A percentile compares a stretch with the other conserved stretches of the same genome.
Conservation (phyloP, 1,140 invertebrate genomes). For the Diachasmimorpha longicaudata region DNA sequence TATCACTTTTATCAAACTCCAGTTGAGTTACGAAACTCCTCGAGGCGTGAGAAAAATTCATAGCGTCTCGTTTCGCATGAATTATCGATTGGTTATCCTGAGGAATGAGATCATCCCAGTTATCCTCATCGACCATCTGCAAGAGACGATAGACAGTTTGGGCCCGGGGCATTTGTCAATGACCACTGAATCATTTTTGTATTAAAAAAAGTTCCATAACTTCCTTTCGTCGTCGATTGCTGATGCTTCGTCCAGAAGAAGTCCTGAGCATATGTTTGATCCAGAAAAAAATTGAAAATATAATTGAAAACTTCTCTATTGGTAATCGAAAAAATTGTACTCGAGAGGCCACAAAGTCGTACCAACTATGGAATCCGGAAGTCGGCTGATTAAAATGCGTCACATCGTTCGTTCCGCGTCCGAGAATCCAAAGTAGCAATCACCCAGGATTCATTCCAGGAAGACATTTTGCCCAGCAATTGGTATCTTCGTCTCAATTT, state of each 20-base stretch:
- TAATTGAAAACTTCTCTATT: no score
- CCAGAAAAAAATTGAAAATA: not conserved
- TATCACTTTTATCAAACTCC: slow-evolving; percentile 18
- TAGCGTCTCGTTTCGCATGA: not conserved
- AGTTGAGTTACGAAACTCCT: not conserved
- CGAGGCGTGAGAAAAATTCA: not conserved
- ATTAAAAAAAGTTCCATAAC: no score
- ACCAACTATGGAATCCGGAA: slow-evolving; percentile 3
- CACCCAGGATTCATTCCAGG: not conserved
- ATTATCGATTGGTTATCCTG: not conserved
- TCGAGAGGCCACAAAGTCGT: no score
- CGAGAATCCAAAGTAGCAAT: slow-evolving; percentile 24
- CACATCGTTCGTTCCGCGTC: not conserved
- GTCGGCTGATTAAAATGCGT: not conserved
- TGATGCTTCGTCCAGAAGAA: no score
- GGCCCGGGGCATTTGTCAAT: not conserved
- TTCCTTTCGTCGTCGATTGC: no score
- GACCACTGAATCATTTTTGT: no score
- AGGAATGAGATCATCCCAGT: no score
- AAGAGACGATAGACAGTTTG: no score
- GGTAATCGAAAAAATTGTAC: no score
- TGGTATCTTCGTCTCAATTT: slow-evolving; percentile 17
- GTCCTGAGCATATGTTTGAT: not conserved
- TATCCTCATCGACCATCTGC: no score
- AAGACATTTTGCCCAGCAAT: not conserved